Conservation (phyloP, 2,797 vertebrate genomes). For the Hafferia zeledoni region DNA sequence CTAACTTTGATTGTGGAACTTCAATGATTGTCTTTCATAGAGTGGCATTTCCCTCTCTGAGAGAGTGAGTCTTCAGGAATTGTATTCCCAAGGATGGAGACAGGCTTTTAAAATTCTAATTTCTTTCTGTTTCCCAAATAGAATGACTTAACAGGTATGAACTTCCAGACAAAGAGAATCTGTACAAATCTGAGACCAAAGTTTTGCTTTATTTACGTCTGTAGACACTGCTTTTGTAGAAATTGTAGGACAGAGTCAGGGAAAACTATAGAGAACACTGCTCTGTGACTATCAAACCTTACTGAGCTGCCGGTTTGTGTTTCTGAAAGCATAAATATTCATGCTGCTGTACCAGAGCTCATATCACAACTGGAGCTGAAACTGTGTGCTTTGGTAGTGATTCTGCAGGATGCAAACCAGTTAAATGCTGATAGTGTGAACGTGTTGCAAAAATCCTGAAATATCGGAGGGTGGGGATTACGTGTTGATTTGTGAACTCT, state of each 20-base stretch:
- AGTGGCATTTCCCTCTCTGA: background rate
- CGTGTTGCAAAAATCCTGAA: background rate
- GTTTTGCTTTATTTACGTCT: background rate
- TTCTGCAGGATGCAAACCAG: background rate
- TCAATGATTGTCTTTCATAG: background rate
- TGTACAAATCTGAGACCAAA: background rate
- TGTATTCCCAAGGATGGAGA: background rate
- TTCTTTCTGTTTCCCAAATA: background rate
- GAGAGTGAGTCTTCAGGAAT: background rate
- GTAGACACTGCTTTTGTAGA: background rate
- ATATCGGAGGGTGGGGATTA: background rate
- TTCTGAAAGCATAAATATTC: background rate
- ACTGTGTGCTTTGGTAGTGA: background rate
- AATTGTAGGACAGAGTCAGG: background rate
- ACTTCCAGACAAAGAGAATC: background rate
- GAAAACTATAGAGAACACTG: background rate
- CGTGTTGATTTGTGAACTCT: background rate
- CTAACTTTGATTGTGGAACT: background rate
- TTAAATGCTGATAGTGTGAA: background rate
- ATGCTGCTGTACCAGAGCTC: background rate
- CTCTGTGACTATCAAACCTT: background rate
- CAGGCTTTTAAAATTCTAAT: background rate
- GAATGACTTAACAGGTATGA: background rate
- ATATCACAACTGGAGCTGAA: background rate
- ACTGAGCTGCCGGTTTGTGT: background rate